These are phyloP conservation scores for Euglossa dilemma DNA, from an alignment of 1,140 invertebrate species.

Conservation along the genomic window DNA sequence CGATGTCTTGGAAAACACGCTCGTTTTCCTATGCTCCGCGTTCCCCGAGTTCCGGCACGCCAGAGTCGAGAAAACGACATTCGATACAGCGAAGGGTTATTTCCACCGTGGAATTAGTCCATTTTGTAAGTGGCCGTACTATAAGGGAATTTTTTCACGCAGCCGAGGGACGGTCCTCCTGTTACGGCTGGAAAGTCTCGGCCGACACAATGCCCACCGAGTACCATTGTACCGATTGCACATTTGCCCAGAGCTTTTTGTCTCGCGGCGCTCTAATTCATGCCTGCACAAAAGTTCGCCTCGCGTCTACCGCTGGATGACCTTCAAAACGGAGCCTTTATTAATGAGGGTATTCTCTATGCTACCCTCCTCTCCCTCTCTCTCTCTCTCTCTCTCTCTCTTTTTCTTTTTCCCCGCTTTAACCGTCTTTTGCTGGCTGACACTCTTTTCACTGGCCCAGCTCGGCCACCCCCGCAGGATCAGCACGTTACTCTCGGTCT, in stretches of 20 bases:
- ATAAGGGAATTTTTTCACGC: constrained; percentile 12
- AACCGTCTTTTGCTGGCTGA: constrained; percentile 49
- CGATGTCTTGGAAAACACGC: neutral
- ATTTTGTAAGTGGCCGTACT: constrained; percentile 41
- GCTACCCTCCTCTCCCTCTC: constrained; percentile 12
- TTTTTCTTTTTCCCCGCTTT: neutral
- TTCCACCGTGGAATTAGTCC: constrained; percentile 15
- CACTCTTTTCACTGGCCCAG: constrained; percentile 38
- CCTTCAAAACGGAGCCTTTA: constrained; percentile 67
- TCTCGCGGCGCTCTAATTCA: constrained; percentile 60
- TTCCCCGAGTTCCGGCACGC: too few relatives aligned
- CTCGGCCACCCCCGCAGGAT: constrained; percentile 17
- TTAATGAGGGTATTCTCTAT: constrained; percentile 71
- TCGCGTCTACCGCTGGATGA: constrained; percentile 54
- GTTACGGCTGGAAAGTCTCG: constrained; percentile 19
- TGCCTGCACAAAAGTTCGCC: constrained; percentile 60
- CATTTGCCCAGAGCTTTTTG: constrained; percentile 55
- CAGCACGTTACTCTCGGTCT: neutral
- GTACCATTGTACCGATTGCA: constrained; percentile 56
- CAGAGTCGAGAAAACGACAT: neutral
- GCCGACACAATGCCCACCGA: constrained; percentile 28
- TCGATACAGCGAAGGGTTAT: constrained; percentile 18
- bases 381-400: neutral
- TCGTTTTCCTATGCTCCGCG: too few relatives aligned
- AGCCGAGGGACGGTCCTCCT: neutral